These are phyloP conservation scores for Sipha maydis DNA, from an alignment of 2,888 invertebrate species.

Conservation along the genomic window DNA sequence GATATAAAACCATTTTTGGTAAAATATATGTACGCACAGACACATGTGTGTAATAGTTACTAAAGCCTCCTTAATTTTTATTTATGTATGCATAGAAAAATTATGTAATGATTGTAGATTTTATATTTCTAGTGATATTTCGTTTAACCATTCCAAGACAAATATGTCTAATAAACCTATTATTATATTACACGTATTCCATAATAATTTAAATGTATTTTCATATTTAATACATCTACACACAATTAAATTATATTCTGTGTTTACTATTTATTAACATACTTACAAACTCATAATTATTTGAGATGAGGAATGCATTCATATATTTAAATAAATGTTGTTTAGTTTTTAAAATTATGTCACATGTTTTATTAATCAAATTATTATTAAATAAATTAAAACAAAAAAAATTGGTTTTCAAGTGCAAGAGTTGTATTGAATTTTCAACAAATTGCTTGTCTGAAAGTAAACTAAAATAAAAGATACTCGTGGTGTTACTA, in stretches of 20 bases:
- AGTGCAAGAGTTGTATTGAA: no score
- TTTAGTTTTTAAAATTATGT: no score
- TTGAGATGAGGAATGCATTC: constrained; percentile 3
- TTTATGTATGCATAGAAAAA: not conserved
- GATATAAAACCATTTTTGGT: not conserved
- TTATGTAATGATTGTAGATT: not conserved
- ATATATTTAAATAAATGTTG: not conserved
- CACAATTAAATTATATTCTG: not conserved
- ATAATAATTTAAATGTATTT: not conserved
- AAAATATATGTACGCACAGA: not conserved
- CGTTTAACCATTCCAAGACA: constrained; percentile 47
- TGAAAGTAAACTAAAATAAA: no score
- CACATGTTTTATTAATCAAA: constrained; percentile 19
- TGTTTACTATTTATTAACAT: not conserved
- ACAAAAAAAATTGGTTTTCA: no score
- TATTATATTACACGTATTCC: not conserved
- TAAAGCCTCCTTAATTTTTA: not conserved
- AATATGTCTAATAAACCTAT: not conserved
- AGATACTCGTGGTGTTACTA: not conserved
- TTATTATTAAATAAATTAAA: not conserved
- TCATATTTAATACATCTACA: not conserved
- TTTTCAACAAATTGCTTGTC: no score
- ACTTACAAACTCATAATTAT: not conserved
- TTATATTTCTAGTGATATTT: not conserved
- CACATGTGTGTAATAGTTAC: not conserved